These are phyloP conservation scores for Glaucidium brasilianum DNA, from an alignment of 2,113 vertebrate genomes.

Conservation along the genomic window DNA sequence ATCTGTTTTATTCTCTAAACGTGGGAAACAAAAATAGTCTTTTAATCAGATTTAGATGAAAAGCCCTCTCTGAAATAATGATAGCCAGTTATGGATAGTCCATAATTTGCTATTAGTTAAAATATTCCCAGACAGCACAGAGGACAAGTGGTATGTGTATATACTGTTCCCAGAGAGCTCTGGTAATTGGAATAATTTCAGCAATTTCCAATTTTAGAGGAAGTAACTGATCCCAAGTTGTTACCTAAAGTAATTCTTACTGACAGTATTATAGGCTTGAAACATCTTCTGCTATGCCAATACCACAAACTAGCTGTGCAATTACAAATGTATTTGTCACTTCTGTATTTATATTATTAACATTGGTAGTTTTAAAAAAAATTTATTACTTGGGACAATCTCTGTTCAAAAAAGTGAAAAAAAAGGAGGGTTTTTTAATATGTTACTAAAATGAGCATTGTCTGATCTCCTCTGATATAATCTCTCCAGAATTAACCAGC, in stretches of 20 bases:
- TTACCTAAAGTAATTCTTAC: slow-evolving; percentile 22
- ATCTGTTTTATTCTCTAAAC: slow-evolving; percentile 18
- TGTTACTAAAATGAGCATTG: neutral
- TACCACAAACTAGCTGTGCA: neutral
- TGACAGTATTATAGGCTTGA: neutral
- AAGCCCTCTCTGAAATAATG: neutral
- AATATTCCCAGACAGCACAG: neutral
- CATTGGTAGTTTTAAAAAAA: neutral
- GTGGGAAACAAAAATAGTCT: neutral
- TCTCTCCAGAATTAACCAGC: neutral
- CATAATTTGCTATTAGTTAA: neutral
- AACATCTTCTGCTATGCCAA: neutral
- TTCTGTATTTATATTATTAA: neutral
- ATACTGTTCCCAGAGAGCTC: neutral
- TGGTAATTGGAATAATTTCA: slow-evolving; percentile 14
- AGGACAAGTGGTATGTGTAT: neutral
- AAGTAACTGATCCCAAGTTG: slow-evolving; percentile 2
- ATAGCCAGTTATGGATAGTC: neutral
- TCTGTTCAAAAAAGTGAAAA: neutral
- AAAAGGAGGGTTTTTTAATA: neutral
- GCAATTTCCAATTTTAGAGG: neutral
- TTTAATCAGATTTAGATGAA: slow-evolving; percentile 26
- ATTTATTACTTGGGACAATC: neutral
- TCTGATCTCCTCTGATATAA: neutral
- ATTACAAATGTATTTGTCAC: neutral